Base-by-base conservation (phyloP, 2,113 vertebrate species). In the Seriola aureovittata region DNA sequence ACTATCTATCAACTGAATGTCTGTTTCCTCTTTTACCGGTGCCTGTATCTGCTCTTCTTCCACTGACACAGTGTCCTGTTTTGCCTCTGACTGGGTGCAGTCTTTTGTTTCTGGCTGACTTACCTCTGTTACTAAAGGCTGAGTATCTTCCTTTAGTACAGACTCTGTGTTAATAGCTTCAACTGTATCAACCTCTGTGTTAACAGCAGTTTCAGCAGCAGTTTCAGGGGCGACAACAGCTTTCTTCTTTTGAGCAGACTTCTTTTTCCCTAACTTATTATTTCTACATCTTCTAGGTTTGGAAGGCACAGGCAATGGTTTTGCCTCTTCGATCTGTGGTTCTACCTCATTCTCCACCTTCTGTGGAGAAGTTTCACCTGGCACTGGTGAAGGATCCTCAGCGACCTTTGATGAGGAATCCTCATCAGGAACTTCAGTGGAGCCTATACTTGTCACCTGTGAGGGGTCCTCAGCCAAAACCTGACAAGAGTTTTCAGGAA, bases 281-380 rank as follows among this genome's bases (percentile, higher is more conserved):
- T 89, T 93, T 66, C 83, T 88, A 78, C 66, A 84, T 85, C 72
- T 91, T 80, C 38, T 93, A 54, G 90, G 87, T 87, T 93, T 94
- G 44, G 85, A 91, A 89, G 90, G 89, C 88, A 93, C 86, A 17
- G 78, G 64, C 38, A 89, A 70, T 34, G 75, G 76, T 77, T 91
- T 92, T 66, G 65, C 78, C 89, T 93, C 90, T 82, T 90, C 59
- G 21, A 71, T 74, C 64, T 88, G 86, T 21, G 81, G 79, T 66
- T 92, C 88, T 12, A 76, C 70, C 34, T 92, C 85, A 46, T 64
- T 76, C 66, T 86, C 85, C 16, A 71, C 52, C 25, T 78, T 85
- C n/a, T 76, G 81, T 7, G 68, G 58, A 42, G 73, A 68, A 71
- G 59, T 79, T 52, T 91, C 81, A 73, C 8, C 89, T 70, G 82